Evolutionary conservation across 2,113 vertebrate species (phyloP).

Genomic region (Macaca nemestrina): DNA sequence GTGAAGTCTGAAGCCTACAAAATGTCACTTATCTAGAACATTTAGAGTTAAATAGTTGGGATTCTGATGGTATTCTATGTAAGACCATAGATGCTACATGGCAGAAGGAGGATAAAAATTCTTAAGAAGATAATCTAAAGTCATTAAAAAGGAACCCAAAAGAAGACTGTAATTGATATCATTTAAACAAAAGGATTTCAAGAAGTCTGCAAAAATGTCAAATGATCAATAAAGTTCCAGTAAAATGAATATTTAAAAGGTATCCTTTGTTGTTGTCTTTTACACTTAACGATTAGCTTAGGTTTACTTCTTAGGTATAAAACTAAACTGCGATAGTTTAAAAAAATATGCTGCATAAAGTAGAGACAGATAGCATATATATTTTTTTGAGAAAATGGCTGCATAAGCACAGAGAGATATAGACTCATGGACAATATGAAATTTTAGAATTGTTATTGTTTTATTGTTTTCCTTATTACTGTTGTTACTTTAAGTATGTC

Average conservation of each 20-base stretch:
- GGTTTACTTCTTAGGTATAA: background rate
- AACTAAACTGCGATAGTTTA: background rate
- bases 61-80: background rate
- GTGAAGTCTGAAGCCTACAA: background rate
- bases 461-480: background rate
- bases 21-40: background rate
- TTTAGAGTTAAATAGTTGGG: background rate
- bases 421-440: background rate
- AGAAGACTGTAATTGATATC: background rate
- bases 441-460: background rate
- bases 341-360: background rate
- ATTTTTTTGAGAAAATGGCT: background rate
- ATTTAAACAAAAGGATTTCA: background rate
- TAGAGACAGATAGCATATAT: background rate
- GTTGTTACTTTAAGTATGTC: background rate
- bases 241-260: background rate
- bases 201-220: background rate
- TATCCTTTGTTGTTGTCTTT: background rate
- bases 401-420: background rate
- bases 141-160: background rate
- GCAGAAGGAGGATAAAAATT: background rate
- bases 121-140: background rate
- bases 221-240: background rate
- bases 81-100: background rate
- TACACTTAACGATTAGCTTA: background rate